These are phyloP conservation scores for Pseudomyrmex concolor DNA, from an alignment of 1,140 invertebrate species.

Conservation along the genomic window DNA sequence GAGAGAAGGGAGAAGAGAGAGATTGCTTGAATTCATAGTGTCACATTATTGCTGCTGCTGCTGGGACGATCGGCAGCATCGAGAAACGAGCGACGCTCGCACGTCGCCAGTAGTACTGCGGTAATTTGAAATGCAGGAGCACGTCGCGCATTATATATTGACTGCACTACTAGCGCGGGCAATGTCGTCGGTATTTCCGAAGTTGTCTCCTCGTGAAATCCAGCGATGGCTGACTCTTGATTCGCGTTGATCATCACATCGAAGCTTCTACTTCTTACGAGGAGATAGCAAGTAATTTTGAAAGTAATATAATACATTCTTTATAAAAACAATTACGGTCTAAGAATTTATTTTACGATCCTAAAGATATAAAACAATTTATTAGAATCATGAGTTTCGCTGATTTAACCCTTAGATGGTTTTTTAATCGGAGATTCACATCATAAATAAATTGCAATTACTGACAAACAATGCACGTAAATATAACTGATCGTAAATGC, in stretches of 20 bases:
- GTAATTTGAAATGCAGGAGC: constrained; percentile 59
- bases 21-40: constrained; percentile 40
- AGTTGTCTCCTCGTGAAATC: constrained; percentile 49
- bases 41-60: constrained; percentile 26
- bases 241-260: not conserved
- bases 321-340: not conserved
- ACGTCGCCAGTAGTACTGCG: constrained; percentile 37
- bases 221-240: constrained; percentile 6
- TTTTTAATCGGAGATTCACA: no score
- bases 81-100: constrained; percentile 21
- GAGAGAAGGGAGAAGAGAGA: constrained; percentile 31
- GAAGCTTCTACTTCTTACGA: constrained; percentile 3
- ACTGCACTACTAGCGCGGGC: constrained; percentile 47
- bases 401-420: no score
- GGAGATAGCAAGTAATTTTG: constrained; percentile 45
- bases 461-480: no score
- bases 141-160: constrained; percentile 62
- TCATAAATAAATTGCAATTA: no score
- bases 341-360: not conserved
- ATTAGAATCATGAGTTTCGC: no score
- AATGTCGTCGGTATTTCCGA: constrained; percentile 48
- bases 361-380: no score
- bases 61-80: constrained; percentile 38
- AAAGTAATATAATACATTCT: not conserved
- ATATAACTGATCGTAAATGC: no score